Conservation (phyloP, 1,140 invertebrate species). For the Pseudobourletiella spinata region DNA sequence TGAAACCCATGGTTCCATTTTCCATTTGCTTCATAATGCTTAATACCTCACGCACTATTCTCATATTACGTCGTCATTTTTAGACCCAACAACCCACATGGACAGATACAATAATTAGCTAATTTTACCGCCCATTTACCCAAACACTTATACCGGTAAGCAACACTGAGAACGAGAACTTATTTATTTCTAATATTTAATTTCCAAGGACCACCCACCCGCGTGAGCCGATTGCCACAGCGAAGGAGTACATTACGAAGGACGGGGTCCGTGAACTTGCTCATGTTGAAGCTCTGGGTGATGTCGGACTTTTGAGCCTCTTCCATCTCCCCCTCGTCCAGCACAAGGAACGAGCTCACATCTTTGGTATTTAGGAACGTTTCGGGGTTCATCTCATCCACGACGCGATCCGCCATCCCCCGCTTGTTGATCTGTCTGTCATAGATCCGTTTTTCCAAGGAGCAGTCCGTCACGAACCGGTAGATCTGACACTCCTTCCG, state of each 20-base stretch:
- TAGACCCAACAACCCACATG: too few species aligned
- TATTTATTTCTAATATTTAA: slow-evolving; percentile 5
- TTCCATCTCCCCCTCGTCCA: slow-evolving; percentile 26
- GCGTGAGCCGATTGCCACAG: slow-evolving; percentile 61
- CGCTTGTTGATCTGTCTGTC: slow-evolving; percentile 97
- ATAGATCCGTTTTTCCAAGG: slow-evolving; percentile 95
- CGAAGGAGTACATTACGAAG: slow-evolving; percentile 63
- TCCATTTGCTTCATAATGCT: too few species aligned
- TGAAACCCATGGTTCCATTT: too few species aligned
- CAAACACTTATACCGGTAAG: too few species aligned
- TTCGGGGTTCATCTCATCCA: slow-evolving; percentile 96
- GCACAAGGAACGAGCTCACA: slow-evolving; percentile 67
- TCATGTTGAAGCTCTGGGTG: slow-evolving; percentile 33
- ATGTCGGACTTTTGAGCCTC: slow-evolving; percentile 8
- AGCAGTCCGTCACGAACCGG: slow-evolving; percentile 91
- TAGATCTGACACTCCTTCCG: slow-evolving; percentile 91
- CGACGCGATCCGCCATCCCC: slow-evolving; percentile 91
- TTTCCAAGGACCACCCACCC: slow-evolving; percentile 40
- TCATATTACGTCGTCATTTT: too few species aligned
- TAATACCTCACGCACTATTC: too few species aligned
- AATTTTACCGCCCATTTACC: too few species aligned
- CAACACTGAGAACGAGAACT: too few species aligned
- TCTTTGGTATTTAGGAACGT: slow-evolving; percentile 90
- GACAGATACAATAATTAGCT: too few species aligned
- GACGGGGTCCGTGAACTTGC: slow-evolving; percentile 66